Base-by-base conservation (phyloP, 37 sponge, comb jelly and placozoan genomes). In the Sycon ciliatum region DNA sequence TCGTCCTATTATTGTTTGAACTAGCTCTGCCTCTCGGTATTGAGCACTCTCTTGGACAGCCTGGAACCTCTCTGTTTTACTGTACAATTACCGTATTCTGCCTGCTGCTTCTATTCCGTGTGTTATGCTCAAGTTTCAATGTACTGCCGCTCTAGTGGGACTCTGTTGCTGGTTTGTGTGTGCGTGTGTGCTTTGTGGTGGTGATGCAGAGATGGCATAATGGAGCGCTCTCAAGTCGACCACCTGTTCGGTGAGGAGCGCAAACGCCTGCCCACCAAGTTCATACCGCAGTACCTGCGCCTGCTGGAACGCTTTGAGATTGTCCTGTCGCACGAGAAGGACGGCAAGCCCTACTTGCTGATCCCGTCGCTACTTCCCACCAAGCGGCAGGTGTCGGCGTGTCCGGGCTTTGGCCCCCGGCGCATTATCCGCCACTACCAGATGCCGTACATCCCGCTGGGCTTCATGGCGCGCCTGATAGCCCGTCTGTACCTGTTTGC, bases 391-490 rank as follows among this genome's bases (percentile, higher is more conserved):
- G 32, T 32, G 4, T 57, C 11, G 7, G 16, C 30, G 24, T 69
- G 32, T 20, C 63, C 27, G 57, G 33, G 34, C 13, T 18, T 56
- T 16, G 1, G 2, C 64, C 1, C 79, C 76, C 83, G 32, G 32
- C 61, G 65, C 36, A 75, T 82, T n/a, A 60, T 79, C 1, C 80
- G 90, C 1, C 72, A 82, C 32, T 89, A 89, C 39, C 9, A 37
- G 1, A 75, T 89, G 76, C 67, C 76, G 30, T 89, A 79, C 74
- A 89, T 89, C 68, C 90, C 90, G 36, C 90, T 82, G 53, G 90
- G 90, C 24, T 89, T 89, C 53, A 84, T 82, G 83, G 80, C 90
- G 7, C 68, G 90, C 16, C 76, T 89, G 29, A 72, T 81, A 38
- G 79, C 84, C 11, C 46, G 90, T 3, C 64, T 89, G 68, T 57